A percentile compares a stretch with the other conserved stretches of the same genome.
phyloP scores from a whole-genome alignment of 2,797 vertebrate species.

The Dallia pectoralis region DNA sequence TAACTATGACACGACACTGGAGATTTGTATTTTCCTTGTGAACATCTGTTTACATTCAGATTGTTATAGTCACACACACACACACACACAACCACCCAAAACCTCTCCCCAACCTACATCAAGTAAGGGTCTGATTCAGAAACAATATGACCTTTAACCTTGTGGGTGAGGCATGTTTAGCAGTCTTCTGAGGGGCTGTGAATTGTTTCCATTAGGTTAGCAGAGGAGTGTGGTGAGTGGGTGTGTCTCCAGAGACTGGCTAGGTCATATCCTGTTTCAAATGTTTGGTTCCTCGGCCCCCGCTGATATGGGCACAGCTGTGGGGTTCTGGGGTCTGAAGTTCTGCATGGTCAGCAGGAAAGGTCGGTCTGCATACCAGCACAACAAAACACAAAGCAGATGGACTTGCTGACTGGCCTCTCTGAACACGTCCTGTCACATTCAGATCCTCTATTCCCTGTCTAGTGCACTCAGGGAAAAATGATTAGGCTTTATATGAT shows the following conservation, averaged over 20 bases:
- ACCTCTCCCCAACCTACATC: background rate
- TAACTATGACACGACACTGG: background rate
- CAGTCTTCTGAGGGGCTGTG: too few species aligned
- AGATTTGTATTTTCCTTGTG: background rate
- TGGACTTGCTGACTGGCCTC: conserved; percentile 61
- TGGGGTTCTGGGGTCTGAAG: conserved; percentile 28
- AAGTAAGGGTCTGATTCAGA: background rate
- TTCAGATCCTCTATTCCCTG: conserved; percentile 43
- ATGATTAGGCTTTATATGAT: too few species aligned
- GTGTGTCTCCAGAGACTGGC: background rate
- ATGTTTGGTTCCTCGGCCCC: background rate
- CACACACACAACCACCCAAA: background rate
- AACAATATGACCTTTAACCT: background rate
- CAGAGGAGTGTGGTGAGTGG: background rate
- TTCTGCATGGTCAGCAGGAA: conserved; percentile 67
- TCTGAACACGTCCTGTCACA: conserved; percentile 61
- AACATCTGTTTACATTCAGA: conserved; percentile 19
- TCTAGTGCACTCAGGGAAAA: background rate
- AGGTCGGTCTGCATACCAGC: conserved; percentile 57
- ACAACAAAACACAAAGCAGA: conserved; percentile 55
- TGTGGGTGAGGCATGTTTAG: background rate
- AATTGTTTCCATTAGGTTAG: conserved; percentile 4
- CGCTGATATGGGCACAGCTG: too few species aligned
- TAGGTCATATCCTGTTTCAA: background rate
- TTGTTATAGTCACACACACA: background rate